A percentile compares a stretch with the other conserved stretches of the same genome.
phyloP scores from a whole-genome alignment of 2,797 vertebrate species.

The Coendou prehensilis region DNA sequence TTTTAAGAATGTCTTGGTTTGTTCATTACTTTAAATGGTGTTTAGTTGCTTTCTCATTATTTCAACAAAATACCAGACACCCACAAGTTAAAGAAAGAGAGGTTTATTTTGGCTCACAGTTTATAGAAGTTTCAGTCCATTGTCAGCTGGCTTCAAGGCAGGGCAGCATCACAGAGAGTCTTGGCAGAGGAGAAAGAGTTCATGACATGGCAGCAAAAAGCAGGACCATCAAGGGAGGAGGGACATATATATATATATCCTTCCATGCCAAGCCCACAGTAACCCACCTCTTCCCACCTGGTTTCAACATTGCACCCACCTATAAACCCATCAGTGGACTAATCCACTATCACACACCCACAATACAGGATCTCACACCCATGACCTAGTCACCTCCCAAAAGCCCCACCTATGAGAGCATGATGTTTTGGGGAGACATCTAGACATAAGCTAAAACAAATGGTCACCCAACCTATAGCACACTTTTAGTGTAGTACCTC shows the following conservation, averaged over 20 bases:
- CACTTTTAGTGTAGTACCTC: not conserved
- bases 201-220: not conserved
- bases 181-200: not conserved
- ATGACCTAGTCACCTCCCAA: not conserved
- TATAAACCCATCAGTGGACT: not conserved
- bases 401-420: not conserved
- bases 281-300: not conserved
- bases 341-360: not conserved
- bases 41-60: not conserved
- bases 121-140: not conserved
- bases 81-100: not conserved
- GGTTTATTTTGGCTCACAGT: not conserved
- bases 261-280: not conserved
- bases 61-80: not conserved
- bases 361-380: not conserved
- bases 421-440: not conserved
- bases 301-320: not conserved
- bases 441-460: not conserved
- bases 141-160: not conserved
- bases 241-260: too few relatives aligned
- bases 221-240: not conserved
- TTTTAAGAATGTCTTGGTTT: conserved; percentile 6
- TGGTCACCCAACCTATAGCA: not conserved
- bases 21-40: not conserved
- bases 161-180: not conserved